Conservation (phyloP, 2,797 vertebrate genomes). For the Sebastes variabilis region DNA sequence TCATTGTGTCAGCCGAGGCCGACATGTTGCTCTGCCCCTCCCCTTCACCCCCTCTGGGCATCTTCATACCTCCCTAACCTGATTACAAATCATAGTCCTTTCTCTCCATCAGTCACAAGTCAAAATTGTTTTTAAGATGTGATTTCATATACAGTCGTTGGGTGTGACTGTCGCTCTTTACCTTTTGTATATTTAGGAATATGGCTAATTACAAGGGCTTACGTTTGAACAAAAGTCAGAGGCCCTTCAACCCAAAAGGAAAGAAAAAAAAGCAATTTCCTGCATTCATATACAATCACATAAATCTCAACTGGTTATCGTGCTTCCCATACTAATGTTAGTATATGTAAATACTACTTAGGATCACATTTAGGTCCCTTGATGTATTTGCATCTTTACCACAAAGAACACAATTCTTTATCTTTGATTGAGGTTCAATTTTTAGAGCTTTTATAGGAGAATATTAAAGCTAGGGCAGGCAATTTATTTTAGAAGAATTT, state of each 20-base stretch:
- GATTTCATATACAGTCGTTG: background rate
- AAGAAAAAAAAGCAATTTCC: background rate
- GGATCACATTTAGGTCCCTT: background rate
- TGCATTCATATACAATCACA: background rate
- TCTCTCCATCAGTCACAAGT: background rate
- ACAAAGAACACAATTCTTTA: background rate
- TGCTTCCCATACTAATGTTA: background rate
- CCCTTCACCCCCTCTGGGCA: conserved; percentile 10
- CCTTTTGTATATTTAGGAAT: background rate
- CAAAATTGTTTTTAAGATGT: background rate
- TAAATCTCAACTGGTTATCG: background rate
- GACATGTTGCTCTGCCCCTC: conserved; percentile 18
- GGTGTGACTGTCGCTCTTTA: background rate
- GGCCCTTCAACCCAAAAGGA: background rate
- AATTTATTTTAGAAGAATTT: background rate
- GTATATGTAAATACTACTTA: background rate
- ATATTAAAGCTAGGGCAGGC: too few relatives aligned
- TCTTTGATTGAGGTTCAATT: background rate
- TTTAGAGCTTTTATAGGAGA: background rate
- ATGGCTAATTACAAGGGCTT: background rate
- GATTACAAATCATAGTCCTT: conserved; percentile 14
- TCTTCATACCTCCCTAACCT: conserved; percentile 3
- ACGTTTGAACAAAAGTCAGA: background rate
- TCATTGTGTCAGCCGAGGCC: conserved; percentile 63
- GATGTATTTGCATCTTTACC: background rate